Percentiles rank a stretch among this genome's conserved stretches.
phyloP scores from a whole-genome alignment of 1,140 invertebrate genomes.

The Papilio dardanus region DNA sequence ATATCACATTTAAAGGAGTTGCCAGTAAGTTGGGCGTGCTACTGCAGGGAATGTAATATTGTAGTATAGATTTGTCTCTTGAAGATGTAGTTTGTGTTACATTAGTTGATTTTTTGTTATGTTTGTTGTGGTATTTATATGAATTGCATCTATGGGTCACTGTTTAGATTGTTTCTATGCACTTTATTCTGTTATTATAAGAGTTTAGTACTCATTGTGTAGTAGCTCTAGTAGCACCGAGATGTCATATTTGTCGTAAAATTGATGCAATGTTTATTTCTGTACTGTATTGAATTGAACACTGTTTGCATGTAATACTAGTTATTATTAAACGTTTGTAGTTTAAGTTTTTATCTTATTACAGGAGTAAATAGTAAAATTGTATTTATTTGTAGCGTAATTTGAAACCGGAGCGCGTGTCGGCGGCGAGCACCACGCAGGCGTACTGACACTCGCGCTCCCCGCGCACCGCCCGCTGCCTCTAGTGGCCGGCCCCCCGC shows the following conservation, averaged over 20 bases:
- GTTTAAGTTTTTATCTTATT: not conserved
- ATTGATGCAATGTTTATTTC: not conserved
- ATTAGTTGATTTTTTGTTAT: not conserved
- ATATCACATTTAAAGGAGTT: conserved; percentile 69
- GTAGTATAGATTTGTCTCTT: not conserved
- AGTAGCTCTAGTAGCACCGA: not conserved
- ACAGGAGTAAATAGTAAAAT: not conserved
- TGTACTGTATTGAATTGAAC: not conserved
- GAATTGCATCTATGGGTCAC: not conserved
- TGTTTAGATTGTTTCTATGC: not conserved
- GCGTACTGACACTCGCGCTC: conserved; percentile 75
- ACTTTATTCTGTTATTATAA: not conserved
- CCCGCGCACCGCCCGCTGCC: conserved; percentile 66
- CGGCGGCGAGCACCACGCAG: conserved; percentile 74
- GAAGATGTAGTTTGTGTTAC: not conserved
- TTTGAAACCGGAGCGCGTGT: conserved; percentile 70
- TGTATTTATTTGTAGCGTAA: conserved; percentile 60
- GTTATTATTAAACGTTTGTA: not conserved
- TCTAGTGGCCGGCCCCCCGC: conserved; percentile 47
- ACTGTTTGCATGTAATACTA: not conserved
- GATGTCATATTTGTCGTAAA: not conserved
- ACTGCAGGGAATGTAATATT: not conserved
- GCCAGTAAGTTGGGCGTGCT: conserved; percentile 60
- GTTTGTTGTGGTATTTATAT: not conserved
- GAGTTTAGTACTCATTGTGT: not conserved